Conservation (phyloP, 2,888 invertebrate species). For the Epistrophe grossulariae region DNA sequence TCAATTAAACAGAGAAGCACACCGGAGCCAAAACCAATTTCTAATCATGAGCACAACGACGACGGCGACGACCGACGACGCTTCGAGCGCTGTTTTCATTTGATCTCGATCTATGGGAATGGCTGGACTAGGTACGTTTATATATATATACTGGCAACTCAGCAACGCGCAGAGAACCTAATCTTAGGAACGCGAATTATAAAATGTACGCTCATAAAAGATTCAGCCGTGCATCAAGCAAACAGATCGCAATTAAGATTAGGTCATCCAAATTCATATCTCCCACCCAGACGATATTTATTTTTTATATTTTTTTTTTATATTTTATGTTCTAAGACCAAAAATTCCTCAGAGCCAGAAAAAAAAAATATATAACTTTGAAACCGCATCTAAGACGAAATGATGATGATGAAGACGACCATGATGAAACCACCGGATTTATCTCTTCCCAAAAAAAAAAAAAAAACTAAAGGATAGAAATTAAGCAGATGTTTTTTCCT, state of each 20-base stretch:
- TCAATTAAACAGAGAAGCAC: slow-evolving; percentile 74
- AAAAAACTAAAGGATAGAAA: slow-evolving; percentile 26
- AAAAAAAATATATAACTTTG: not conserved
- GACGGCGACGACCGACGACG: not conserved
- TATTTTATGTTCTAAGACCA: slow-evolving; percentile 38
- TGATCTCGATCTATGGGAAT: slow-evolving; percentile 39
- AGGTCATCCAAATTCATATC: slow-evolving; percentile 65
- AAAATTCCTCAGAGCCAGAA: slow-evolving; percentile 44
- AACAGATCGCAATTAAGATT: slow-evolving; percentile 72
- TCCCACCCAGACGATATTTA: slow-evolving; percentile 32
- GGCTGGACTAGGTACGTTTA: not conserved
- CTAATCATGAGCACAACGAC: slow-evolving; percentile 51
- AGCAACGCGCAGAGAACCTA: not conserved
- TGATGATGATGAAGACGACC: slow-evolving; percentile 43
- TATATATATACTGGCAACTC: not conserved
- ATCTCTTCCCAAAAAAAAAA: slow-evolving; percentile 20
- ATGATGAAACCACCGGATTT: slow-evolving; percentile 35
- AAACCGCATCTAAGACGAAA: slow-evolving; percentile 58
- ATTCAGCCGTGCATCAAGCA: slow-evolving; percentile 61
- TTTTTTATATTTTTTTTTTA: too few species aligned
- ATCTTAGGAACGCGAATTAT: slow-evolving; percentile 1
- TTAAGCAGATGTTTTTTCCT: slow-evolving; percentile 52
- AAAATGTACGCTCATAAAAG: slow-evolving; percentile 55
- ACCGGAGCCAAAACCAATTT: slow-evolving; percentile 49
- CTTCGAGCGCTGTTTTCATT: slow-evolving; percentile 44